phyloP scores from a whole-genome alignment of 2,113 vertebrate genomes.

The Todiramphus saurophagus region DNA sequence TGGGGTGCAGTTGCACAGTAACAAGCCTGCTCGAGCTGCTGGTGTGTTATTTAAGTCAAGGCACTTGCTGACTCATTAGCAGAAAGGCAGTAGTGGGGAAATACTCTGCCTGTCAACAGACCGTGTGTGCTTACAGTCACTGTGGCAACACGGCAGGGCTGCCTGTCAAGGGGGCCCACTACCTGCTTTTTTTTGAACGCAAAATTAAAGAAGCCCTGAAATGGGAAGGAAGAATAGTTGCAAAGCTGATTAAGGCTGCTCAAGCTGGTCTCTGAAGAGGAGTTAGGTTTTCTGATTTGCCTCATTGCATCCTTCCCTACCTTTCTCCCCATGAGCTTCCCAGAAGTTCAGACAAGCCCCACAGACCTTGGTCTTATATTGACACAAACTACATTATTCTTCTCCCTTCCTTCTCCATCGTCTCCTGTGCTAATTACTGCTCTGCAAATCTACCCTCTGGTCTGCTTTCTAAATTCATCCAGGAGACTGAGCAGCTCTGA shows the following conservation, averaged over 20 bases:
- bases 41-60: background rate
- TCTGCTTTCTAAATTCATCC: conserved; percentile 32
- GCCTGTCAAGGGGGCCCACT: background rate
- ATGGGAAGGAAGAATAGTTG: background rate
- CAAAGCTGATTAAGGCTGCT: background rate
- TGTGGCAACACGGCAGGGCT: background rate
- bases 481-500: conserved; percentile 20
- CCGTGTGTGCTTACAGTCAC: background rate
- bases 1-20: background rate
- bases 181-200: background rate
- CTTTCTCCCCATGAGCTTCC: background rate
- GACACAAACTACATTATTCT: conserved; percentile 12
- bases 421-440: conserved; percentile 29
- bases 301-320: background rate
- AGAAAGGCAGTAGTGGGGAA: conserved; percentile 3
- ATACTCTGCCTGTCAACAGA: background rate
- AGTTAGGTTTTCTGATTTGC: background rate
- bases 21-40: background rate
- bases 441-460: conserved; percentile 23
- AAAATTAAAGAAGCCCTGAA: background rate
- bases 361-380: background rate
- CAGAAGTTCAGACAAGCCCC: background rate
- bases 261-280: background rate
- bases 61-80: conserved; percentile 28
- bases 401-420: background rate